Percentiles rank a stretch among this genome's conserved stretches.
Conservation (phyloP, 37 sponge, comb jelly and placozoan genomes). For the Aplysina aerophoba region DNA sequence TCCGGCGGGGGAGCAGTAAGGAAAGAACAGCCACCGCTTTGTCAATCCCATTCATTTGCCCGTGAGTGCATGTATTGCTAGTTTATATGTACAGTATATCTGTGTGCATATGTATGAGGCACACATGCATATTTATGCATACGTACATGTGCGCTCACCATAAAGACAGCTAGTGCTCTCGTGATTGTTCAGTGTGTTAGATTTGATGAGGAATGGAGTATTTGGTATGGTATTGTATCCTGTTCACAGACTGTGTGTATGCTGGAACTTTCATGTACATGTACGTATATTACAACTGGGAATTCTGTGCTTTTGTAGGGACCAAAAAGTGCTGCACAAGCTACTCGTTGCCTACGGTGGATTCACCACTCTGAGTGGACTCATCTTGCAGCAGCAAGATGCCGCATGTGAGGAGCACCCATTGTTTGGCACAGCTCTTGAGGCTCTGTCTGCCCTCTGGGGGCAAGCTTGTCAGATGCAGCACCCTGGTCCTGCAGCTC, state of each 20-base stretch:
- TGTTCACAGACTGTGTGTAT: too few relatives aligned
- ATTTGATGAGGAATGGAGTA: too few relatives aligned
- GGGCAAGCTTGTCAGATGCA: background rate
- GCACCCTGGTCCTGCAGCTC: too few relatives aligned
- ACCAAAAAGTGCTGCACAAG: slow-evolving; percentile 8
- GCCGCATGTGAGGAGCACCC: too few relatives aligned
- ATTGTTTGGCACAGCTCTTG: background rate
- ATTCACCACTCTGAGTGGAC: background rate
- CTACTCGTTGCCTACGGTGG: background rate
- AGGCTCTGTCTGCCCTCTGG: background rate
- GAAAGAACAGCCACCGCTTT: background rate
- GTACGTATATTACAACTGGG: too few relatives aligned
- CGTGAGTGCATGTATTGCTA: background rate
- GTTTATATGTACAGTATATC: background rate
- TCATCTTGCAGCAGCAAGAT: background rate
- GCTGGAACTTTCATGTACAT: too few relatives aligned
- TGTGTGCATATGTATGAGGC: background rate
- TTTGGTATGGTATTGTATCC: too few relatives aligned
- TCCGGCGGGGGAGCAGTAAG: background rate
- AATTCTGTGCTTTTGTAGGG: background rate
- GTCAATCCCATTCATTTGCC: background rate
- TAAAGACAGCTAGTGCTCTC: too few relatives aligned
- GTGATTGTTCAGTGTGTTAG: too few relatives aligned
- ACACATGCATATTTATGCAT: background rate
- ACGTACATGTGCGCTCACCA: too few relatives aligned